phyloP scores from a whole-genome alignment of 2,888 invertebrate genomes.

The Aphidius colemani region DNA sequence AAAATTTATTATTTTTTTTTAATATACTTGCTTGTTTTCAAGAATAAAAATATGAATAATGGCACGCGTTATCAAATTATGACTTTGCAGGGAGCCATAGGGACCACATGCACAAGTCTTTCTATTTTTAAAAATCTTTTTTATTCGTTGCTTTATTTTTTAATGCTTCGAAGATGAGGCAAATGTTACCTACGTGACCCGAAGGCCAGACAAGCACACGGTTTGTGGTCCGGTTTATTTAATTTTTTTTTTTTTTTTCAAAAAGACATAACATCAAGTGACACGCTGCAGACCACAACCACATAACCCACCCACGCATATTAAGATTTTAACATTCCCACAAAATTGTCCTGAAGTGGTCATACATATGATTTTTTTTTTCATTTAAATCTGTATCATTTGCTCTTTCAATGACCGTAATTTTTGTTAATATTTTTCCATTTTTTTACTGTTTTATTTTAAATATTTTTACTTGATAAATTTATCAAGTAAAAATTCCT shows the following conservation, averaged over 20 bases:
- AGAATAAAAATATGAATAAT: conserved; percentile 19
- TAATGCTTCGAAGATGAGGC: conserved; percentile 27
- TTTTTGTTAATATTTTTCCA: no score
- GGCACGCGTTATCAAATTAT: conserved; percentile 24
- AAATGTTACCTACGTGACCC: conserved; percentile 36
- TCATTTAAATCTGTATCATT: no score
- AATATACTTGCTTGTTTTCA: no score
- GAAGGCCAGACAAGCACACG: conserved; percentile 33
- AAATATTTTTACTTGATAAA: no score
- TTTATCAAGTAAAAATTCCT: no score
- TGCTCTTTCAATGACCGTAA: no score
- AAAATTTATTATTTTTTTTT: no score
- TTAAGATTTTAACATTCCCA: conserved; percentile 38
- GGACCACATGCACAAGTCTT: neutral
- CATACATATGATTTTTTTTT: no score
- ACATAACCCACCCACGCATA: conserved; percentile 39
- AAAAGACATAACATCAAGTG: conserved; percentile 37
- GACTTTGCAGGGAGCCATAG: conserved; percentile 18
- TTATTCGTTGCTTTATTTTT: conserved; percentile 10
- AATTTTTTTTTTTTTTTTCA: no score
- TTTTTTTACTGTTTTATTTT: no score
- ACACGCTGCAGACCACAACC: conserved; percentile 45
- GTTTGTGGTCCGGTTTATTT: conserved; percentile 42
- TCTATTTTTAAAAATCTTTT: conserved; percentile 5
- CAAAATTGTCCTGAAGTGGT: no score